Evolutionary conservation across 2,797 vertebrate species (phyloP), one percentile per base, ranked within the genome.

Genomic region (Pangasius sanitwongsei): DNA sequence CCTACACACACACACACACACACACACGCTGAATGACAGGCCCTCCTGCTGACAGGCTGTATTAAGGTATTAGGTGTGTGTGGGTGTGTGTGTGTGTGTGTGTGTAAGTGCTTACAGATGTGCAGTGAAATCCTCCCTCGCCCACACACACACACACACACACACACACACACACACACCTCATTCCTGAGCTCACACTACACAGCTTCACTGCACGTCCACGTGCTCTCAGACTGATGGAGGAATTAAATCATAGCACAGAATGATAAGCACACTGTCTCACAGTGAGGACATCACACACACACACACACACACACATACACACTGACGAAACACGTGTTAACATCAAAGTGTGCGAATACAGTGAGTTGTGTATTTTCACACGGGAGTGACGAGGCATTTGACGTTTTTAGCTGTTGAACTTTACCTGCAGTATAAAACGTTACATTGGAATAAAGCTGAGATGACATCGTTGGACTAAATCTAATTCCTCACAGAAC

Each of bases 81-180:
- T 37, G 69, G 20, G 59, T 0, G 55, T 18, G 15, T 57, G 55
- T 57, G 59, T 65, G 6, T 67, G 31, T 67, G 65, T n/a, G 28
- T n/a, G 67, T 41, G 12, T 72, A 72, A 72, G 69, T 72, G 69
- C 34, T 72, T 20, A 72, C 34, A 72, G 69, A 72, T 72, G 69
- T 72, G 34, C 69, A 72, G 69, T 41, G 16, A 18, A 8, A 8
- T 31, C 5, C 67, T 34, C 67, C 6, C 67, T 70, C n/a, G 0
- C 31, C 15, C 31, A 41, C 34, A 34, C 12, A 4, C 65, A 37
- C 67, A 31, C 65, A 31, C 59, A 20, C 59, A 4, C 59, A 3
- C n/a, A 31, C 31, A 41, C 34, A 34, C 12, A 4, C 65, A 37
- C 67, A 31, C 65, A 31, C 59, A 20, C 59, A 4, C 59, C 12